Evolutionary conservation across 2,888 invertebrate genomes (phyloP).

Genomic region (Amblyjoppa fuscipennis): DNA sequence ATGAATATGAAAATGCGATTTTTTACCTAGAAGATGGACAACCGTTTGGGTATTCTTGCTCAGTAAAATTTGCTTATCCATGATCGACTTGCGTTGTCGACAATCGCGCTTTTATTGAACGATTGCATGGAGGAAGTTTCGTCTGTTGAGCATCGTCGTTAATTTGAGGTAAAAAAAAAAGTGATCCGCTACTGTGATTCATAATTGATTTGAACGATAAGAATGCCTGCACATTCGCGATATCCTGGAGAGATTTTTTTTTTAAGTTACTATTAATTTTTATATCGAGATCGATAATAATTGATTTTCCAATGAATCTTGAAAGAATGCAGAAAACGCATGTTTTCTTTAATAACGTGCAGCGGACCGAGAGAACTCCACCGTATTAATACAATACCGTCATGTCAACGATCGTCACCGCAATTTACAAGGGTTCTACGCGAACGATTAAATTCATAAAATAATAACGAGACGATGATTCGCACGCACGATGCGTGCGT

Average conservation of each 20-base stretch:
- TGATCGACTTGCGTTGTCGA: background rate
- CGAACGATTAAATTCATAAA: conserved; percentile 40
- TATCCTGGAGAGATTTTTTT: background rate
- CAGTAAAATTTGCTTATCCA: background rate
- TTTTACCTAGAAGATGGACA: background rate
- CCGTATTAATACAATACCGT: background rate
- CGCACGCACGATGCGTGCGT: conserved; percentile 40
- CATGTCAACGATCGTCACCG: background rate
- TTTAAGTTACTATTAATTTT: background rate
- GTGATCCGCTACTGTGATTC: background rate
- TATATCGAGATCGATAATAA: background rate
- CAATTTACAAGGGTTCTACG: conserved; percentile 1
- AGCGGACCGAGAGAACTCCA: background rate
- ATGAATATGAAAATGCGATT: background rate
- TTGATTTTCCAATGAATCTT: background rate
- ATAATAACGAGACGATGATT: conserved; percentile 44
- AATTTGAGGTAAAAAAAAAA: background rate
- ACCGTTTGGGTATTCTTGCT: background rate
- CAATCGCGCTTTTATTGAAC: background rate
- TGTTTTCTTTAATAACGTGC: too few species aligned
- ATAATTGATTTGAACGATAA: conserved; percentile 10
- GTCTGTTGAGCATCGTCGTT: background rate
- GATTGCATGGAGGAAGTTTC: background rate
- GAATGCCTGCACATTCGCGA: background rate
- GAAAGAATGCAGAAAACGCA: background rate